A percentile compares a stretch with the other conserved stretches of the same genome.
These are phyloP conservation scores for Hyposoter dolosus DNA, from an alignment of 2,888 invertebrate genomes.

Conservation along the genomic window DNA sequence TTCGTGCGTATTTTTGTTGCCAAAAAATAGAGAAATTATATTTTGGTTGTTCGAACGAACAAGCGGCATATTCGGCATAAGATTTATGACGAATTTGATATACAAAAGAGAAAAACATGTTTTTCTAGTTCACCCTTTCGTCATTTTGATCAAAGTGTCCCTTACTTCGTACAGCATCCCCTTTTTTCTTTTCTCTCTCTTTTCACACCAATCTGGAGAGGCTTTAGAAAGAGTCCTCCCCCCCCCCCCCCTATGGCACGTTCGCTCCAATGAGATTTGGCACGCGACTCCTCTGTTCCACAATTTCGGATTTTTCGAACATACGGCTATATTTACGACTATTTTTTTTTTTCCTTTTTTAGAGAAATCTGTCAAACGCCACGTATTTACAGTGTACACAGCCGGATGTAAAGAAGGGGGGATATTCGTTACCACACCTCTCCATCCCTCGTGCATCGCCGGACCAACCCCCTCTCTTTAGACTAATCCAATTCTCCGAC, in stretches of 20 bases:
- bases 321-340: conserved; percentile 83
- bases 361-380: conserved; percentile 81
- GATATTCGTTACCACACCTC: conserved; percentile 68
- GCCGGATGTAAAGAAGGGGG: conserved; percentile 33
- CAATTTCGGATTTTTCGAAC: conserved; percentile 75
- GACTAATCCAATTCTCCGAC: conserved; percentile 79
- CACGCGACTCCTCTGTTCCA: conserved; percentile 75
- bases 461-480: background rate
- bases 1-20: background rate
- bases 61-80: background rate
- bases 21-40: background rate
- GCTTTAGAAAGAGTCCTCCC: conserved; percentile 53
- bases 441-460: conserved; percentile 38
- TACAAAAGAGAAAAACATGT: conserved; percentile 75
- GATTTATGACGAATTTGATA: conserved; percentile 28
- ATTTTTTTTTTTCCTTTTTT: conserved; percentile 71
- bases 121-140: conserved; percentile 79
- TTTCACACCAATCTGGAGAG: conserved; percentile 45
- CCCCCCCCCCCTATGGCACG: conserved; percentile 4
- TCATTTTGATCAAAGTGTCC: conserved; percentile 48
- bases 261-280: conserved; percentile 70
- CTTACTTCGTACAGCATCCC: conserved; percentile 61
- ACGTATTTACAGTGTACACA: conserved; percentile 67
- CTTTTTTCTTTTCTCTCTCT: conserved; percentile 48
- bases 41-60: background rate